phyloP scores from a whole-genome alignment of 2,113 vertebrate genomes.

The Agapornis roseicollis region DNA sequence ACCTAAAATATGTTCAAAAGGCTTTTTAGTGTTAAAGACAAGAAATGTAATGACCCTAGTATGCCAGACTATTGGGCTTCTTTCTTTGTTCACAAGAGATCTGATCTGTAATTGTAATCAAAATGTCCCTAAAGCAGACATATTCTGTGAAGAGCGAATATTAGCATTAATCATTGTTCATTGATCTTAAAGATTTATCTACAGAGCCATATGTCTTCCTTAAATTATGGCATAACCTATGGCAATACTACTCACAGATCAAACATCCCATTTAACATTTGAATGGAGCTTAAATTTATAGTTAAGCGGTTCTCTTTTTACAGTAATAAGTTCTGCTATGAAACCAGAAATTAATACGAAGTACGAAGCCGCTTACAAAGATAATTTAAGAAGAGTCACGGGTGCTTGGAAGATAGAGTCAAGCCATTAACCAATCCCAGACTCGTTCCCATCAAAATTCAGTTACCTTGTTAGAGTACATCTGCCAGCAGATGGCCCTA shows the following conservation, averaged over 20 bases:
- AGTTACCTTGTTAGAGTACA: rapidly evolving
- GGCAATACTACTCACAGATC: background rate
- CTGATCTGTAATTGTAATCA: background rate
- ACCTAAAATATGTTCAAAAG: background rate
- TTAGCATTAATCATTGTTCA: background rate
- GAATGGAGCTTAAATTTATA: background rate
- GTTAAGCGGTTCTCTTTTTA: background rate
- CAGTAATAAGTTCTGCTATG: background rate
- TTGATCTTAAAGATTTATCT: background rate
- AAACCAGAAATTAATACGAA: background rate
- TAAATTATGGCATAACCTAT: background rate
- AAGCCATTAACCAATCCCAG: background rate
- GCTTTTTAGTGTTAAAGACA: background rate
- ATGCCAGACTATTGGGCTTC: background rate
- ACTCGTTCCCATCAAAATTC: rapidly evolving
- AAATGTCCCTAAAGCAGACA: background rate
- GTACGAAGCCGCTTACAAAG: background rate
- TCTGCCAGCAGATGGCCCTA: constrained; percentile 55
- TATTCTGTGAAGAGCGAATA: background rate
- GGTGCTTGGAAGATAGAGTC: background rate
- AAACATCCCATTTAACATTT: background rate
- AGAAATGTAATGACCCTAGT: background rate
- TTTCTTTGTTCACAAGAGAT: background rate
- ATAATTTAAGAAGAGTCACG: background rate
- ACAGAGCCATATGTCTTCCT: background rate